These are phyloP conservation scores for Sitobion miscanthi DNA, from an alignment of 1,140 invertebrate species.

Conservation along the genomic window DNA sequence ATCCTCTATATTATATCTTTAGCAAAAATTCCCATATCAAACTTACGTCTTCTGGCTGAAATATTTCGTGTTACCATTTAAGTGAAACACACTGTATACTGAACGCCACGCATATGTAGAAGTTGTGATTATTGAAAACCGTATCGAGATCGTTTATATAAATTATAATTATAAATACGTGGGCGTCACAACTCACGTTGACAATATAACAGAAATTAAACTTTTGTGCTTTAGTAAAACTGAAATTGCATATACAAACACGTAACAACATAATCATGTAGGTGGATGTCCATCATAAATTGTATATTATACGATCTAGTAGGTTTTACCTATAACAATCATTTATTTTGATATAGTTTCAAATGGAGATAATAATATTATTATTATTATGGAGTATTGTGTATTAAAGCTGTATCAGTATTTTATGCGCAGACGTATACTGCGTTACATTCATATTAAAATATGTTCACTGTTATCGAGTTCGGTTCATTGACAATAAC, in stretches of 20 bases:
- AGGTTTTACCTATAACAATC: background rate
- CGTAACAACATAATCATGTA: background rate
- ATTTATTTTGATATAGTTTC: background rate
- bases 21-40: background rate
- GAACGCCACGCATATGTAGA: background rate
- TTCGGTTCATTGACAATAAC: background rate
- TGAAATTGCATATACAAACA: background rate
- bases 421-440: background rate
- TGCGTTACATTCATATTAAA: background rate
- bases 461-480: background rate
- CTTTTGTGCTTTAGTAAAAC: background rate
- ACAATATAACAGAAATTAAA: background rate
- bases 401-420: background rate
- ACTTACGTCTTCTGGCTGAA: background rate
- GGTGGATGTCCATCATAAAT: too few relatives aligned
- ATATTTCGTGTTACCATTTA: background rate
- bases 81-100: background rate
- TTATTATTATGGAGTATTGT: too few relatives aligned
- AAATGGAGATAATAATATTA: background rate
- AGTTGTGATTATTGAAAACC: background rate
- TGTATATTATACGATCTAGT: background rate
- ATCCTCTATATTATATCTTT: background rate
- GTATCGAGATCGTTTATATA: background rate
- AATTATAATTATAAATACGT: background rate
- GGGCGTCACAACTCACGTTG: background rate